Conservation (phyloP, 2,113 vertebrate genomes). For the Falco punctatus region DNA sequence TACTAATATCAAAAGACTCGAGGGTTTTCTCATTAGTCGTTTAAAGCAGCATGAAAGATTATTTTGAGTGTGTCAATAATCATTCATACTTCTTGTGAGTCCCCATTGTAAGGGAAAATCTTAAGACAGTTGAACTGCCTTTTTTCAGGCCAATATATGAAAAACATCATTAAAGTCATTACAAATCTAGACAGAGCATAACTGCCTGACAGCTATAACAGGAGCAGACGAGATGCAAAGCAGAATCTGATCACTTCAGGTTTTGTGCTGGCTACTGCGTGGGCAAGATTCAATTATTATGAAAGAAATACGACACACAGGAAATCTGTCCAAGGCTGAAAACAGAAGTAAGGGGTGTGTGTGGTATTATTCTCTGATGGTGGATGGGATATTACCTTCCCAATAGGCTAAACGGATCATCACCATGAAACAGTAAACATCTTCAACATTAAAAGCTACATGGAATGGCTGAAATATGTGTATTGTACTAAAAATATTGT, state of each 20-base stretch:
- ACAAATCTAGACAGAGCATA: conserved; percentile 13
- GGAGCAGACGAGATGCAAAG: background rate
- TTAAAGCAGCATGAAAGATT: conserved; percentile 29
- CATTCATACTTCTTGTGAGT: conserved; percentile 1
- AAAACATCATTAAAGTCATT: conserved; percentile 14
- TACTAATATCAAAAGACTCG: conserved; percentile 12
- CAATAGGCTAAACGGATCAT: background rate
- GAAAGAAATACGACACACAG: background rate
- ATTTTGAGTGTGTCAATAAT: conserved; percentile 46
- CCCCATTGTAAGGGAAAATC: background rate
- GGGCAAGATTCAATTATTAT: background rate
- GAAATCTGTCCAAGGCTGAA: background rate
- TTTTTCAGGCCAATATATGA: background rate
- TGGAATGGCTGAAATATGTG: background rate
- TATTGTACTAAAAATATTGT: background rate
- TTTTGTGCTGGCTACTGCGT: background rate
- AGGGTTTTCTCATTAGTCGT: conserved; percentile 36
- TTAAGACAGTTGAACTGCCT: background rate
- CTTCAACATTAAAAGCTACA: background rate
- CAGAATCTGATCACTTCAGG: background rate
- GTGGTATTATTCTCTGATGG: background rate
- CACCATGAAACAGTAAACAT: background rate
- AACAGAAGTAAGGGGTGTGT: background rate
- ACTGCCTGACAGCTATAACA: background rate
- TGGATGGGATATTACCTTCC: background rate